Evolutionary conservation across 2,113 vertebrate genomes (phyloP).

Genomic region (Bujurquina vittata): DNA sequence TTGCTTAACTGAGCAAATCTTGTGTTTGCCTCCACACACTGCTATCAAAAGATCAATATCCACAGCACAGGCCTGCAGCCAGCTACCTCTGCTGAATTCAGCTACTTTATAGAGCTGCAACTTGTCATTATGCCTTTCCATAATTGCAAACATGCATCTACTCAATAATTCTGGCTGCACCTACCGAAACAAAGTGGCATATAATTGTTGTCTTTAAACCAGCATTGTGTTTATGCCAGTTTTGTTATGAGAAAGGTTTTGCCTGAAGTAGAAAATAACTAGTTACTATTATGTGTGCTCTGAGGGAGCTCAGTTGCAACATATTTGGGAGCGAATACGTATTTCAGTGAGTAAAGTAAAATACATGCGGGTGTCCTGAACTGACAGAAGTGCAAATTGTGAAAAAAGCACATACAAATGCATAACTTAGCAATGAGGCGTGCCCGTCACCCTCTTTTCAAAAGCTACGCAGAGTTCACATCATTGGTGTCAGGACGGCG

Average conservation of each 20-base stretch:
- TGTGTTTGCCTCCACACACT: background rate
- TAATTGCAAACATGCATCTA: slow-evolving; percentile 14
- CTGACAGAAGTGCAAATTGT: background rate
- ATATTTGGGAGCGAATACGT: background rate
- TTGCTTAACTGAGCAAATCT: slow-evolving; percentile 3
- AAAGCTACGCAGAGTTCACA: background rate
- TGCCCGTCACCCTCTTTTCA: background rate
- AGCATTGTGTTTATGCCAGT: background rate
- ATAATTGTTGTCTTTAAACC: background rate
- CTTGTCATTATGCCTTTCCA: slow-evolving; percentile 2
- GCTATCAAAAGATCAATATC: slow-evolving; percentile 32
- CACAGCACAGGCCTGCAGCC: background rate
- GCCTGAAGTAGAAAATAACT: background rate
- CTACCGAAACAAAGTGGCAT: slow-evolving; percentile 5
- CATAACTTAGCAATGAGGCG: slow-evolving; percentile 5
- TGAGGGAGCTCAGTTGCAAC: background rate
- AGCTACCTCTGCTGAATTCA: background rate
- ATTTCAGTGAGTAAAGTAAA: background rate
- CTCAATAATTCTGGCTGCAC: slow-evolving; percentile 3
- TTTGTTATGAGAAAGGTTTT: background rate
- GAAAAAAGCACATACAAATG: background rate
- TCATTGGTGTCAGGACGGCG: background rate
- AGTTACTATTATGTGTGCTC: background rate
- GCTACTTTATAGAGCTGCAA: background rate
- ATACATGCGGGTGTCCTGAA: background rate